Conservation (phyloP, 2,113 vertebrate genomes). For the Cettia cetti region DNA sequence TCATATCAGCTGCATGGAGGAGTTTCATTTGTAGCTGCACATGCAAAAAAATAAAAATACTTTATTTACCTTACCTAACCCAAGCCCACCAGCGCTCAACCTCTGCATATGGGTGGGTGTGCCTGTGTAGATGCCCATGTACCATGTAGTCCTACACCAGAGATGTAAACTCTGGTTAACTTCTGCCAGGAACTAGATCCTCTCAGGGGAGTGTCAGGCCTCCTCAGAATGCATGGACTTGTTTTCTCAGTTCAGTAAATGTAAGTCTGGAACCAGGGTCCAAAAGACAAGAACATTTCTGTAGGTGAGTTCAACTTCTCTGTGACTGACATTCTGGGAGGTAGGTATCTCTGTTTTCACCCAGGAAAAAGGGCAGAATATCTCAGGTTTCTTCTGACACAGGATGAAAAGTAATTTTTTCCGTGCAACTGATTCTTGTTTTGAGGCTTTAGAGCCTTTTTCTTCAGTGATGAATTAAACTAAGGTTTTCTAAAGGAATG, state of each 20-base stretch:
- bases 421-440: not conserved
- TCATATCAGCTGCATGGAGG: not conserved
- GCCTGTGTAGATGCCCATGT: not conserved
- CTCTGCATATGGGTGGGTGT: not conserved
- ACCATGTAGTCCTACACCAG: not conserved
- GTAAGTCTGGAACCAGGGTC: not conserved
- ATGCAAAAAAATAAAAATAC: not conserved
- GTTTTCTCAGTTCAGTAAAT: not conserved
- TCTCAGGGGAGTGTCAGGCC: not conserved
- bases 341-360: not conserved
- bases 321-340: not conserved
- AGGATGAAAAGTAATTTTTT: not conserved
- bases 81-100: not conserved
- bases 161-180: not conserved
- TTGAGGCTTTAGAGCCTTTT: not conserved
- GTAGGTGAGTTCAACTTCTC: fast-evolving
- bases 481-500: not conserved
- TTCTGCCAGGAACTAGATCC: not conserved
- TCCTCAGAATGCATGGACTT: not conserved
- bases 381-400: not conserved
- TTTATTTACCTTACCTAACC: not conserved
- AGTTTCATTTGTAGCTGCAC: not conserved
- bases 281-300: not conserved
- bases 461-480: not conserved
- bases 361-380: not conserved